Conservation (phyloP, 2,113 vertebrate genomes). For the Mobula birostris region DNA sequence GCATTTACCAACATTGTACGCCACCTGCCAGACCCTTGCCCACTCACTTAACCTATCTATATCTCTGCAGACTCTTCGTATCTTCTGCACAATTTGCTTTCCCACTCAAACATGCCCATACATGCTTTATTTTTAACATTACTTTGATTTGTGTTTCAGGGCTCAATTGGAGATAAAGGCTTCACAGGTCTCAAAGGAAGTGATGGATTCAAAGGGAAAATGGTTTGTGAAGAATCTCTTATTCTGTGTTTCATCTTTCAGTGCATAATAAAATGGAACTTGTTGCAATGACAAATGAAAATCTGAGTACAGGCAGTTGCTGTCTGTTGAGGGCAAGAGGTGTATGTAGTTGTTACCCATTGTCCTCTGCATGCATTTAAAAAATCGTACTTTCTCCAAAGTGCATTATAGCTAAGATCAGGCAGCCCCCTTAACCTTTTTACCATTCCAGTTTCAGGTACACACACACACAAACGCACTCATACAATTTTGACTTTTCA, state of each 20-base stretch:
- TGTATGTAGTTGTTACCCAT: background rate
- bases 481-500: too few species aligned
- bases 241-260: background rate
- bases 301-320: background rate
- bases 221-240: background rate
- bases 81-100: too few species aligned
- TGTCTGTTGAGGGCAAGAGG: background rate
- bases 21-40: too few species aligned
- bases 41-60: too few species aligned
- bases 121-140: background rate
- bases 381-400: background rate
- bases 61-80: too few species aligned
- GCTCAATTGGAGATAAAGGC: constrained; percentile 36
- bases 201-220: background rate
- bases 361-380: background rate
- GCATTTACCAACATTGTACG: too few species aligned
- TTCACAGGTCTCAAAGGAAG: background rate
- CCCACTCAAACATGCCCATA: too few species aligned
- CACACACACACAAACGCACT: too few species aligned
- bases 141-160: constrained; percentile 45
- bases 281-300: background rate
- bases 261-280: background rate
- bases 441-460: too few species aligned
- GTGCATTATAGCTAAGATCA: background rate
- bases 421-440: too few species aligned